Base-by-base conservation (phyloP, 2,888 invertebrate genomes). In the Ashinkailepas kermadecensis region DNA sequence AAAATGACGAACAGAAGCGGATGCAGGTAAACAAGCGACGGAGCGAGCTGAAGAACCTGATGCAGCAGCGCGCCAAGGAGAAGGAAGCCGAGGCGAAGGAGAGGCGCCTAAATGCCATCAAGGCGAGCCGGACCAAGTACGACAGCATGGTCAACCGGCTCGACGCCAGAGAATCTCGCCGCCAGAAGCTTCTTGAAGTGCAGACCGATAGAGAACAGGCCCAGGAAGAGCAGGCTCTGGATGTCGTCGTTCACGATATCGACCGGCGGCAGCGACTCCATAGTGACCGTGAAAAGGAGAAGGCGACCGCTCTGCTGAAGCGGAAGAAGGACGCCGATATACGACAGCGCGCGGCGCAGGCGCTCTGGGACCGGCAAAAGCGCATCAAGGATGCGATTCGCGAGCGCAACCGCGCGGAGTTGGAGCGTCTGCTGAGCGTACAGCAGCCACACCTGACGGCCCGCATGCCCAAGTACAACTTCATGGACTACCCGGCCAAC, bases 401-500 rank as follows among this genome's bases (percentile, higher is more conserved):
- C 15, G 54, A 39, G 23, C 54, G 74, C 74, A 54, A 74, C 74
- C 39, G 74, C 6, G 74, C 74, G 54, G 54, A 74, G 54, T 18
- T 74, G 74, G 39, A 54, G 74, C 74, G 54, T 15, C 54, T 74
- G 54, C 39, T 74, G 54, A 18, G 18, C 15, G 39, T 74, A 54
- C 74, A 13, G 54, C 74, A 74, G 74, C 74, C 74, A 54, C 74
- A 54, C 8, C 74, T 74, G 54, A 13, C 11, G 54, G 74, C 74
- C 18, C 74, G 74, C 74, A 54, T 74, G 74, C 54, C 74, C 11
- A n/a, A 13, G 23, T 74, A 74, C 54, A 74, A 54, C 54, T 74
- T 74, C 74, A 74, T 74, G 74, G 74, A 74, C 18, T 74, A 74
- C 74, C 74, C 74, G 54, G 74, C 74, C 74, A 74, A 74, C 74